phyloP scores from a whole-genome alignment of 2,797 vertebrate species.

The Echeneis naucrates region DNA sequence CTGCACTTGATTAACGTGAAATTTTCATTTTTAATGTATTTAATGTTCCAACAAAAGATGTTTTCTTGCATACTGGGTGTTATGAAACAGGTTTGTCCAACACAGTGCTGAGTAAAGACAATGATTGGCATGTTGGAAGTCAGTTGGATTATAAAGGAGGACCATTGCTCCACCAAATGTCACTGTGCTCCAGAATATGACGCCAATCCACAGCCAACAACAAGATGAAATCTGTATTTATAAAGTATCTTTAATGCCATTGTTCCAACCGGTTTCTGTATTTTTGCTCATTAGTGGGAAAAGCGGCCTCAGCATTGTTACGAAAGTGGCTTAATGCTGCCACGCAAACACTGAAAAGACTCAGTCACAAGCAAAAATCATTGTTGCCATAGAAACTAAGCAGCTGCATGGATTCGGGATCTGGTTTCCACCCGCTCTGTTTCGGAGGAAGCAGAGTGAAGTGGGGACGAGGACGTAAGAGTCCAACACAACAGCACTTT shows the following conservation, averaged over 20 bases:
- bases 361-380: constrained; percentile 36
- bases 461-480: constrained; percentile 58
- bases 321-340: constrained; percentile 54
- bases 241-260: constrained; percentile 27
- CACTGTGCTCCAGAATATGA: constrained; percentile 40
- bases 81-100: constrained; percentile 45
- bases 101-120: constrained; percentile 32
- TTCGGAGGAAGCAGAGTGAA: constrained; percentile 59
- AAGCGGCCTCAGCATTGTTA: constrained; percentile 59
- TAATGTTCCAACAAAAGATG: constrained; percentile 16
- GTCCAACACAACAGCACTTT: constrained; percentile 70
- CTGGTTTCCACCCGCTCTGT: constrained; percentile 56
- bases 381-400: constrained; percentile 72
- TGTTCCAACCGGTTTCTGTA: constrained; percentile 22
- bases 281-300: constrained; percentile 28
- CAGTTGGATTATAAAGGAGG: constrained; percentile 18
- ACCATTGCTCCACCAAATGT: constrained; percentile 34
- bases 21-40: constrained; percentile 14
- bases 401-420: constrained; percentile 75
- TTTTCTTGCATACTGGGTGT: constrained; percentile 29
- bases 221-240: constrained; percentile 32
- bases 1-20: constrained; percentile 1
- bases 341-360: constrained; percentile 40
- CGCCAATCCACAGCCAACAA: constrained; percentile 22
- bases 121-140: constrained; percentile 54